Percentiles rank a stretch among this genome's conserved stretches.
phyloP scores from a whole-genome alignment of 2,888 invertebrate genomes.

The Horisme vitalbata region DNA sequence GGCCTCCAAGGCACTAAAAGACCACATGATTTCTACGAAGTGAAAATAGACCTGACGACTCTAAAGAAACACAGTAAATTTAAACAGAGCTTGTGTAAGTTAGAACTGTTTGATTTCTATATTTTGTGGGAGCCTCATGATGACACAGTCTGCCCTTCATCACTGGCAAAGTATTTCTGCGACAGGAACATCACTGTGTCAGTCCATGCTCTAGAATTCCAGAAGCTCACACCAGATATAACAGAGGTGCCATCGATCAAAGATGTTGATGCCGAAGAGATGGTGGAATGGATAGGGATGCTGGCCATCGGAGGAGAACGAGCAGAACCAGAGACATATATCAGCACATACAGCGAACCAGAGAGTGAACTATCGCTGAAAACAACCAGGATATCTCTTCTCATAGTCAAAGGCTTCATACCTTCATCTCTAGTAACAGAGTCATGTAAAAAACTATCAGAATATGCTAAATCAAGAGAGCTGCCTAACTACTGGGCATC shows the following conservation, averaged over 20 bases:
- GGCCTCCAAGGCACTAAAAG: constrained; percentile 67
- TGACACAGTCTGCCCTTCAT: constrained; percentile 66
- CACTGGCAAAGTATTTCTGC: constrained; percentile 69
- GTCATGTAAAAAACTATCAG: constrained; percentile 47
- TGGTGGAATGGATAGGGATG: constrained; percentile 73
- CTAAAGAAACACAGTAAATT: constrained; percentile 49
- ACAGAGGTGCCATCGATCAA: constrained; percentile 55
- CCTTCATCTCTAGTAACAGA: constrained; percentile 47
- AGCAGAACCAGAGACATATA: constrained; percentile 52
- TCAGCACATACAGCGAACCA: constrained; percentile 63
- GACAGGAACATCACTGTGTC: constrained; percentile 51
- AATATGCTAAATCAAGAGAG: constrained; percentile 50
- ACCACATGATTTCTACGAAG: constrained; percentile 59
- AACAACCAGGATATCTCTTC: constrained; percentile 56
- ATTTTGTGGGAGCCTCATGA: constrained; percentile 62
- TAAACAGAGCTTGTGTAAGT: constrained; percentile 46
- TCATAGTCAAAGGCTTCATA: constrained; percentile 61
- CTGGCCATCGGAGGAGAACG: constrained; percentile 54
- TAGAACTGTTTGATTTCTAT: constrained; percentile 57
- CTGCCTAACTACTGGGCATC: constrained; percentile 60
- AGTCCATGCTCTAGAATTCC: constrained; percentile 41
- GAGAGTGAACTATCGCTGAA: constrained; percentile 53
- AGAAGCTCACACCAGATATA: constrained; percentile 49
- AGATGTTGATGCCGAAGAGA: constrained; percentile 58
- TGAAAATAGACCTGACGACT: constrained; percentile 57